Conservation (phyloP, 2,113 vertebrate genomes). For the Lepidiolamprologus cunningtoni region DNA sequence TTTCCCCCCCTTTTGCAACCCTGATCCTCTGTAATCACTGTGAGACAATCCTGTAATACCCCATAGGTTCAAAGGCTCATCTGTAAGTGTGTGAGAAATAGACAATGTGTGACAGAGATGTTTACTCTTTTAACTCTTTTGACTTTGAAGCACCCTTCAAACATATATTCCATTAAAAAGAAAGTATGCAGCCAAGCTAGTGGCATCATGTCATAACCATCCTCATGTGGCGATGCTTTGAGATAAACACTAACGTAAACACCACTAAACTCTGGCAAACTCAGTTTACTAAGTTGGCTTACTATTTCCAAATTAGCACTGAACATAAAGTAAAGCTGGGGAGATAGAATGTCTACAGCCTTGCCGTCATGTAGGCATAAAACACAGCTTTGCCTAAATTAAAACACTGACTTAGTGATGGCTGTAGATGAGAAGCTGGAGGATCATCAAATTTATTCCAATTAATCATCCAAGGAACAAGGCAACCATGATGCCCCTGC, state of each 20-base stretch:
- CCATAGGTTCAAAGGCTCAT: constrained; percentile 8
- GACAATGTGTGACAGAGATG: neutral
- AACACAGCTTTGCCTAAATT: neutral
- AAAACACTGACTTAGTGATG: neutral
- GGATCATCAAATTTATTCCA: neutral
- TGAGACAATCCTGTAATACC: constrained; percentile 38
- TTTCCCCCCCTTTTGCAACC: neutral
- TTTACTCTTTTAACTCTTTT: neutral
- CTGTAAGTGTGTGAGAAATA: neutral
- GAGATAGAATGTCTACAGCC: neutral
- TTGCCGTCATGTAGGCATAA: neutral
- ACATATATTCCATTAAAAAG: neutral
- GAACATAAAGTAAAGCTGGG: neutral
- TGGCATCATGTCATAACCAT: neutral
- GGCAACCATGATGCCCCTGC: neutral
- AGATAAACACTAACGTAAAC: neutral
- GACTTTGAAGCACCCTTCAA: neutral
- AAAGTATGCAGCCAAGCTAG: neutral
- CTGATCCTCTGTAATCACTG: constrained; percentile 42
- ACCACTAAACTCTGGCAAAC: neutral
- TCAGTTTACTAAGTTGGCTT: neutral
- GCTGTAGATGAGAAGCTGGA: neutral
- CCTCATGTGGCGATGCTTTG: neutral
- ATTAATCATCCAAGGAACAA: neutral
- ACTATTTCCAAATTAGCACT: neutral